Evolutionary conservation across 1,140 invertebrate genomes (phyloP), one percentile per base, ranked within the genome.

Genomic region (Tribolium castaneum): DNA sequence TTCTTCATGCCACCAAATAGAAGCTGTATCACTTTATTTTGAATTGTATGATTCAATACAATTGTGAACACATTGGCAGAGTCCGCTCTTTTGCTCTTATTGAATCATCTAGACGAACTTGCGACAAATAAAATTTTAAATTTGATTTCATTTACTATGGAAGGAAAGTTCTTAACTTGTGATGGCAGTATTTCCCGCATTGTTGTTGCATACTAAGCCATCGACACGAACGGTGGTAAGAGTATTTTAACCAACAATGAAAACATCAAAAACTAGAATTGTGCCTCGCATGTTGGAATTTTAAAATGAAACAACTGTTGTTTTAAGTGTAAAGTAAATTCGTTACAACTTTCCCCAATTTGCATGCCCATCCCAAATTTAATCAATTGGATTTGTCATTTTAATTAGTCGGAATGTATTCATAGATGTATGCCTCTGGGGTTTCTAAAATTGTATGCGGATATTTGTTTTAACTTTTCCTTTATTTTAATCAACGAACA

Each of bases 1-100:
- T 82, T 80, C 80, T 82, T 81, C 78, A 82, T 82, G 78, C 10
- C 19, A 51, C 75, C 80, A 82, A 81, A 79, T 80, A 80, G 75
- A 79, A 74, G 71, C 73, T 35, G 77, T 82, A 79, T 78, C 80
- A 59, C 74, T 81, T 81, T 79, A 81, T 80, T 82, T 79, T 66
- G 77, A 77, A 82, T 78, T 75, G 79, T 71, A 76, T 66, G 76
- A 80, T 78, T 76, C 76, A 50, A 76, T 81, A 79, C 50, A 79
- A 76, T 79, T 79, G 62, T 56, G 22, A 56, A 79, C 76, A 51
- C 76, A 74, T 78, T 71, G 54, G 45, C 30, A 50, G 59, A 35
- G 59, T 66, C 14, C 14, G 52, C 70, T 72, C 50, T 54, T 66
- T 66, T 66, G 59, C 59, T 66, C 59, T 66, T 66, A 66, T 66